Evolutionary conservation across 2,888 invertebrate species (phyloP), one percentile per base, ranked within the genome.

Genomic region (Biston betularia): DNA sequence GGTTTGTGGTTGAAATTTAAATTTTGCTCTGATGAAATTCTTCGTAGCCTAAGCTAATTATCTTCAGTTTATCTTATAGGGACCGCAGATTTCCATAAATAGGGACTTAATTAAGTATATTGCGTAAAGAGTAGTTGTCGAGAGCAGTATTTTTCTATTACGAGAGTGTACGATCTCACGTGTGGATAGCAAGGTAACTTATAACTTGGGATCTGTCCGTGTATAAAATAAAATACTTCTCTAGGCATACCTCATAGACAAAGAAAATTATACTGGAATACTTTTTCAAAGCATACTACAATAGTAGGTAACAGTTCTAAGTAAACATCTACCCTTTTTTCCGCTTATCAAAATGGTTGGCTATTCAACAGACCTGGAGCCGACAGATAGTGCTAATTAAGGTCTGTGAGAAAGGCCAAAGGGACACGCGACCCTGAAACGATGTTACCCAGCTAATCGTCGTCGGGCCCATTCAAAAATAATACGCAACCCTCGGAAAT

Each of bases 381-480:
- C 35, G 11, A 38, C 24, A 49, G 59, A 61, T 46, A 48, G 50
- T 45, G 62, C 62, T 54, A 58, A 66, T 62, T 44, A 57, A 62
- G 48, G 12, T n/a, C 42, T 50, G 15, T 45, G 58, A 54, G 14
- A 15, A 61, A 40, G 34, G 4, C 48, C 52, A 24, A 40, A 63
- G 63, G 63, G 62, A 53, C 48, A 33, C 53, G n/a, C 11, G 56
- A 15, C 40, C 7, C 33, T 7, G 38, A 61, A 71, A 75, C 70
- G 68, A 68, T 56, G 71, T 66, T 70, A 69, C 60, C 66, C 50
- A 44, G 38, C 40, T 72, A 75, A 73, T 76, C 63, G 57, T 45
- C 69, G 57, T 59, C 61, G 65, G 63, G 62, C 49, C 70, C 71
- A 70, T 67, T 79, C 74, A 79, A 62, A 75, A 79, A 72, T 78